Conservation (phyloP, 2,797 vertebrate genomes). For the Thripadectes ignobilis region DNA sequence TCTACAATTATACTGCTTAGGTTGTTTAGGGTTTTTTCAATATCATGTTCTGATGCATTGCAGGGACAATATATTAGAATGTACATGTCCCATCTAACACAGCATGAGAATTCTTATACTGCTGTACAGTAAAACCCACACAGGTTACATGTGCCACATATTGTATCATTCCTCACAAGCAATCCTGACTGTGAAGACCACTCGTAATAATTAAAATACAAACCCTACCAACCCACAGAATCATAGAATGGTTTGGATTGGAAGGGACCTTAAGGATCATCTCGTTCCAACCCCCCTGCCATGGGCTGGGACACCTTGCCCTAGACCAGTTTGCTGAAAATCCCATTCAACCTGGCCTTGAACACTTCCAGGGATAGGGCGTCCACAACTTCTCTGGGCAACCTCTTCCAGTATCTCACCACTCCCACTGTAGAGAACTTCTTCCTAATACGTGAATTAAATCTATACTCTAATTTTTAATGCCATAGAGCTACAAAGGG, state of each 20-base stretch:
- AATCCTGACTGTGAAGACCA: neutral
- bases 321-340: neutral
- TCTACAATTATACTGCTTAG: neutral
- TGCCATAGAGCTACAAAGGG: neutral
- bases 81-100: neutral
- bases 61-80: neutral
- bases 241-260: neutral
- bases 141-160: fast-evolving
- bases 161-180: neutral
- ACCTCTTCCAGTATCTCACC: neutral
- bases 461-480: neutral
- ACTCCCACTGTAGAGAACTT: neutral
- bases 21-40: neutral
- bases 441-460: neutral
- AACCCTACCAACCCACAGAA: neutral
- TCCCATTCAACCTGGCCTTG: neutral
- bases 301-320: neutral
- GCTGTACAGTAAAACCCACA: neutral
- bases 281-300: neutral
- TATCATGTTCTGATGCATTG: neutral
- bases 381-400: neutral
- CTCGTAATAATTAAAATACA: neutral
- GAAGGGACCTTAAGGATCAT: neutral
- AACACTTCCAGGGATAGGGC: neutral
- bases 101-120: neutral